Evolutionary conservation across 1,140 invertebrate genomes (phyloP).

Genomic region (Papilio dardanus): DNA sequence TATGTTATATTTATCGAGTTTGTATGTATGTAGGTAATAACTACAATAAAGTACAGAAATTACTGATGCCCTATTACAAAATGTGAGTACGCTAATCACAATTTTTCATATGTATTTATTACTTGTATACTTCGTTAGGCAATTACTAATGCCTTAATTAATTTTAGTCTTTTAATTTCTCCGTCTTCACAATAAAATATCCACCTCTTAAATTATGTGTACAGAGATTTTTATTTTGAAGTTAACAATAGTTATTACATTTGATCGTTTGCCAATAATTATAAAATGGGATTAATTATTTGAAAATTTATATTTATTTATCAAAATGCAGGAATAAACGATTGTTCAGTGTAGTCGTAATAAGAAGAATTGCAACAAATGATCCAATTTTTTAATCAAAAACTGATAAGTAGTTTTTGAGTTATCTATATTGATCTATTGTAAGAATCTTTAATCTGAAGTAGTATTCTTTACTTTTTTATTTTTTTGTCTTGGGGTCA

Average conservation of each 20-base stretch:
- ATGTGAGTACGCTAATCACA: constrained; percentile 78
- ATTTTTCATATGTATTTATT: constrained; percentile 77
- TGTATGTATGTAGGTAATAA: constrained; percentile 80
- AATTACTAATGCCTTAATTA: constrained; percentile 66
- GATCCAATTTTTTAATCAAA: no score
- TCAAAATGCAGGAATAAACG: no score
- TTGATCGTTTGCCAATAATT: constrained; percentile 19
- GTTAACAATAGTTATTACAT: neutral
- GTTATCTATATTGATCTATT: no score
- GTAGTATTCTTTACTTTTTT: no score
- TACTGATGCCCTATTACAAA: constrained; percentile 75
- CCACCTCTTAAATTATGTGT: constrained; percentile 20
- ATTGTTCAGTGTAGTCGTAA: no score
- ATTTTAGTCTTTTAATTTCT: constrained; percentile 77
- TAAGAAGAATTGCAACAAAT: no score
- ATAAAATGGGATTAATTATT: neutral
- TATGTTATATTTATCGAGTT: constrained; percentile 82
- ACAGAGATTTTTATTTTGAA: neutral
- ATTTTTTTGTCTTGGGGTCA: no score
- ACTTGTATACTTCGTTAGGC: constrained; percentile 78
- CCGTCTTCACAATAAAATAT: constrained; percentile 68
- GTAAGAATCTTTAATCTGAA: no score
- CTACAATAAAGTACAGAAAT: constrained; percentile 81
- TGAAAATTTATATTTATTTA: no score
- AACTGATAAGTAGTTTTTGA: no score